These are phyloP conservation scores for Ceyx cyanopectus DNA, from an alignment of 2,113 vertebrate genomes.

Conservation along the genomic window DNA sequence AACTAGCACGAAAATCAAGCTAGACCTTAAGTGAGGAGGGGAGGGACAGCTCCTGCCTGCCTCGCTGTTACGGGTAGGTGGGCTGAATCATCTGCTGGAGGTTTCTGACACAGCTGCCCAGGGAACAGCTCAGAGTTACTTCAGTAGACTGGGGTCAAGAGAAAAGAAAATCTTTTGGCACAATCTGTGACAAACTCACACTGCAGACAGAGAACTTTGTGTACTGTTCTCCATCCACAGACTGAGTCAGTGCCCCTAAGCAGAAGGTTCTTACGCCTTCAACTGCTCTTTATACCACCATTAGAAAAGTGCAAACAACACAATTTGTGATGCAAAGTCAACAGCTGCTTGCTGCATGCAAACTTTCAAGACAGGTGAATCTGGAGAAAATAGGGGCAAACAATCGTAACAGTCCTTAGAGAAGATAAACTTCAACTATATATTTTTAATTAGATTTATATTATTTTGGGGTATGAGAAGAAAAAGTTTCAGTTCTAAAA, in stretches of 20 bases:
- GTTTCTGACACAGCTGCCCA: not conserved
- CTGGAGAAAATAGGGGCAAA: not conserved
- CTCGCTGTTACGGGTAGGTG: fast-evolving
- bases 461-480: not conserved
- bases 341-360: not conserved
- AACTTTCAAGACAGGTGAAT: not conserved
- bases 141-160: constrained; percentile 30
- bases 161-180: not conserved
- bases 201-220: constrained; percentile 25
- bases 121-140: not conserved
- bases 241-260: constrained; percentile 50
- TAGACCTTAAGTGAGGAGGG: fast-evolving
- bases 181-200: constrained; percentile 27
- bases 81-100: not conserved
- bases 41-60: not conserved
- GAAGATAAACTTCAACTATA: not conserved
- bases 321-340: not conserved
- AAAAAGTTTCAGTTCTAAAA: not conserved
- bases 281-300: constrained; percentile 1
- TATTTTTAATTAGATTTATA: not conserved
- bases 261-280: constrained; percentile 11
- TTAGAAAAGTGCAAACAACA: constrained; percentile 5
- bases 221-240: not conserved
- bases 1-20: not conserved
- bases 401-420: not conserved